A percentile compares a stretch with the other conserved stretches of the same genome.
phyloP scores from a whole-genome alignment of 2,888 invertebrate genomes.

The Acholoe squamosa region DNA sequence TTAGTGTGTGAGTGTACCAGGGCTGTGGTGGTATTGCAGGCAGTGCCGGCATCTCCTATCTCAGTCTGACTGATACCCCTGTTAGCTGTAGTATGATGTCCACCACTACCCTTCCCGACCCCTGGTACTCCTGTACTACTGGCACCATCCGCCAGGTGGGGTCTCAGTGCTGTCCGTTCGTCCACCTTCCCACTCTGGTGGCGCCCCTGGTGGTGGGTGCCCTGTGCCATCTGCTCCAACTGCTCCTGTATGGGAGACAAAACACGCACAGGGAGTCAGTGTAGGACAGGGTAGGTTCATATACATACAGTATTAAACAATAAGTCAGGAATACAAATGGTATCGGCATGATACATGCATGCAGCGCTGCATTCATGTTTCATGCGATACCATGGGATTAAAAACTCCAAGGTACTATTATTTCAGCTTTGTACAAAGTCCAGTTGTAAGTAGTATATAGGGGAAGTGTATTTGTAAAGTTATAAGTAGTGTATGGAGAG shows the following conservation, averaged over 20 bases:
- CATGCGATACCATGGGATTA: too few species aligned
- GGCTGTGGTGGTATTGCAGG: too few species aligned
- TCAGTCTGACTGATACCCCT: not conserved
- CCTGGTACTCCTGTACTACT: not conserved
- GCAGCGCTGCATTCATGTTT: too few species aligned
- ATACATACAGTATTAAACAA: not conserved
- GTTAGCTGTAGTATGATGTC: too few species aligned
- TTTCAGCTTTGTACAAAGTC: too few species aligned
- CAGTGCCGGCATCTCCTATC: not conserved
- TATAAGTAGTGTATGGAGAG: too few species aligned
- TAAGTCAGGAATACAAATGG: not conserved
- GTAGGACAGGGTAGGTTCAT: not conserved
- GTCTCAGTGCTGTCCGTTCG: constrained; percentile 56
- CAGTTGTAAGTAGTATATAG: too few species aligned
- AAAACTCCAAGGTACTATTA: too few species aligned
- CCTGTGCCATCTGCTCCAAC: constrained; percentile 65
- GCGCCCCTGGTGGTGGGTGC: constrained; percentile 43
- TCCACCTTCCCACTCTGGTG: constrained; percentile 28
- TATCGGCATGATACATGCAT: too few species aligned
- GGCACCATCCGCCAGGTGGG: constrained; percentile 4
- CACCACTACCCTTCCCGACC: not conserved
- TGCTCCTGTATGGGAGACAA: constrained; percentile 57
- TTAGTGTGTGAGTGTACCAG: constrained; percentile 28
- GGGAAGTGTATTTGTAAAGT: too few species aligned
- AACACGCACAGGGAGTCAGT: not conserved